Evolutionary conservation across 2,888 invertebrate species (phyloP), one percentile per base, ranked within the genome.

Genomic region (Cheilosia grossa): DNA sequence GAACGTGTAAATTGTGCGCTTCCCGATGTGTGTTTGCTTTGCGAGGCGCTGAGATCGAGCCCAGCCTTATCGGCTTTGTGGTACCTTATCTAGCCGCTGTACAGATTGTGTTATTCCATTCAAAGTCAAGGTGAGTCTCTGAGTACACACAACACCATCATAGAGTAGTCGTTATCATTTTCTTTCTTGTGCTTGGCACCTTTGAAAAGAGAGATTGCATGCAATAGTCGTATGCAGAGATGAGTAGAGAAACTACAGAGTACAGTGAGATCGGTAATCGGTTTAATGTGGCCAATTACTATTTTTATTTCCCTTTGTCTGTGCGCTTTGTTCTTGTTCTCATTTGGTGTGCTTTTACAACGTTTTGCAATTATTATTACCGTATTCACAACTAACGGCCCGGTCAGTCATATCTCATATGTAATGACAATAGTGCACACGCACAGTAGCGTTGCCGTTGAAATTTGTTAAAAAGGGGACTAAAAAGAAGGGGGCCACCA

Each of bases 61-160:
- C 63, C 30, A 53, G 70, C 44, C 53, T 70, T 75, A 70, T 77
- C 67, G 56, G 42, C 17, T 37, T 1, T 13, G 58, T 5, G 63
- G 64, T 33, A 70, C 82, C 82, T 82, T 82, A 82, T 82, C 82
- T 82, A 66, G 77, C 59, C 59, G 53, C 49, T 58, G n/a, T 56
- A 53, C 24, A 17, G 66, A 61, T 53, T 66, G 63, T 73, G 79
- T 79, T 74, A 73, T 67, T 73, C 33, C 64, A 83, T 83, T 79
- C 82, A 83, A 79, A 74, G 77, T 74, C 82, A 83, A 82, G 79
- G 82, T 82, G 82, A 82, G 53, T 13, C 37, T 37, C 37, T 37
- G 13, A 37, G 37, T 4, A 37, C 64, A 75, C 69, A 82, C 70
- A 77, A 59, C 77, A 77, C 70, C 77, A 70, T 40, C 58, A 59